Conservation (phyloP, 2,797 vertebrate species). For the Ibycter americanus region DNA sequence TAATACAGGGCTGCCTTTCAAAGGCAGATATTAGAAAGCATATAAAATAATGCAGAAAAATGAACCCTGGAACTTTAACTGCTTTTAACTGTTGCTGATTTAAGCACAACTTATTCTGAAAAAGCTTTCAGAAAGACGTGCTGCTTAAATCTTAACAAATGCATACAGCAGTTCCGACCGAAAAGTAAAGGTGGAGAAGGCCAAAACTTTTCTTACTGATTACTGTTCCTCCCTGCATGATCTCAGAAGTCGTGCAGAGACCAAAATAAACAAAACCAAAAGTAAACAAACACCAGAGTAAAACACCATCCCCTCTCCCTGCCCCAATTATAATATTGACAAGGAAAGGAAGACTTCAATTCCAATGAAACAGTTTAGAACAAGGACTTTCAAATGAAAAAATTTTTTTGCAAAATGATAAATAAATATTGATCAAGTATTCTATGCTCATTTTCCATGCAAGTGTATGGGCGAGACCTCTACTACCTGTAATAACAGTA, state of each 20-base stretch:
- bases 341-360: neutral
- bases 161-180: neutral
- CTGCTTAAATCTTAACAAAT: neutral
- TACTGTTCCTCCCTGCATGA: neutral
- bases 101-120: neutral
- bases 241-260: neutral
- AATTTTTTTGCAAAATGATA: neutral
- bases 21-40: neutral
- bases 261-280: neutral
- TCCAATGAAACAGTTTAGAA: neutral
- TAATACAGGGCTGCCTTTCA: neutral
- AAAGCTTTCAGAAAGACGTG: neutral
- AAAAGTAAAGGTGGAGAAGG: neutral
- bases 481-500: neutral
- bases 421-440: neutral
- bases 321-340: neutral
- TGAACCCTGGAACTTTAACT: neutral
- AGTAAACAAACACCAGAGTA: neutral
- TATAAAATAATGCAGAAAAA: neutral
- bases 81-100: neutral
- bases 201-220: neutral
- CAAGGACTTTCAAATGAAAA: neutral
- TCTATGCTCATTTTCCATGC: neutral
- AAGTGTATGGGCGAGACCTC: neutral
- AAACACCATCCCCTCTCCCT: neutral